These are phyloP conservation scores for Apamea anceps DNA, from an alignment of 2,888 invertebrate genomes.

Conservation along the genomic window DNA sequence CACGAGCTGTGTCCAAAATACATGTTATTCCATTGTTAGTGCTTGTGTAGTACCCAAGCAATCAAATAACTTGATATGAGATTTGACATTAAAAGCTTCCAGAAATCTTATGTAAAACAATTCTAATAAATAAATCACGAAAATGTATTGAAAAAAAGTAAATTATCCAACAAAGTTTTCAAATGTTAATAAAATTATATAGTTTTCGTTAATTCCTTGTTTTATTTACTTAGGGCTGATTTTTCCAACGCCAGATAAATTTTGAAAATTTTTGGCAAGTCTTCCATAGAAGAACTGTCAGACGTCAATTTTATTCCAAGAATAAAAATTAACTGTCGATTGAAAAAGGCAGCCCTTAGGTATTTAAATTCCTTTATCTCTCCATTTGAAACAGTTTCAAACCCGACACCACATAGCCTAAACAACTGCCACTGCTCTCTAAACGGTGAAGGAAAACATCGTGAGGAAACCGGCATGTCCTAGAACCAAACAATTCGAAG, in stretches of 20 bases:
- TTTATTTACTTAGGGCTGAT: neutral
- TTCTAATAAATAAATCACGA: neutral
- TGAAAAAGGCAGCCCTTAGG: neutral
- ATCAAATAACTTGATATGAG: neutral
- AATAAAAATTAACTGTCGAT: too few relatives aligned
- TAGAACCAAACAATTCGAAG: too few relatives aligned
- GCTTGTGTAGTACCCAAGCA: neutral
- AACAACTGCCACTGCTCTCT: neutral
- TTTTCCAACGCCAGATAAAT: too few relatives aligned
- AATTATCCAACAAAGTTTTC: neutral
- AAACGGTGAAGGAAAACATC: too few relatives aligned
- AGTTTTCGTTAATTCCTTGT: slow-evolving; percentile 29
- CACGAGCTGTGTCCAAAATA: too few relatives aligned
- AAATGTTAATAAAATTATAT: slow-evolving; percentile 12
- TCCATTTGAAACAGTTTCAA: neutral
- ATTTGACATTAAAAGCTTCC: neutral
- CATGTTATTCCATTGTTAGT: neutral
- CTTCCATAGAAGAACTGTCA: too few relatives aligned
- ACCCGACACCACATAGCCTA: neutral
- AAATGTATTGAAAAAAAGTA: neutral
- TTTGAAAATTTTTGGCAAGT: too few relatives aligned
- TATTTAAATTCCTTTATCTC: neutral
- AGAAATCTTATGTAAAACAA: neutral
- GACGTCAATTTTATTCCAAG: too few relatives aligned
- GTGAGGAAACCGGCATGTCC: too few relatives aligned